A percentile compares a stretch with the other conserved stretches of the same genome.
Conservation (phyloP, 2,888 invertebrate genomes). For the Drosophila kambysellisi region DNA sequence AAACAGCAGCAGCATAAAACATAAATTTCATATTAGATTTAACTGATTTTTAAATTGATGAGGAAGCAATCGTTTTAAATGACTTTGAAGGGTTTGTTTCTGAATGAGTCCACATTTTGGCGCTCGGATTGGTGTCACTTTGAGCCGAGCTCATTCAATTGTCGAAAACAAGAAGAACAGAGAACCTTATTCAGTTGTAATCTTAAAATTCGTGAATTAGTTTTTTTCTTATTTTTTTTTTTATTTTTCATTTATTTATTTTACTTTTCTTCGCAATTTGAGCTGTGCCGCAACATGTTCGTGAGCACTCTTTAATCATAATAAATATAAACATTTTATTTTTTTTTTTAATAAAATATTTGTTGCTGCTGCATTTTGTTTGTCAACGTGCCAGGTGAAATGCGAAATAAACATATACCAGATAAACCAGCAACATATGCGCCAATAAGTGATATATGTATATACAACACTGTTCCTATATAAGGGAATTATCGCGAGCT, state of each 20-base stretch:
- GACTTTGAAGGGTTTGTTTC: neutral
- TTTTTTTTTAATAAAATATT: too few relatives aligned
- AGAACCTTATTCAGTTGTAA: constrained; percentile 25
- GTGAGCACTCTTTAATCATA: too few relatives aligned
- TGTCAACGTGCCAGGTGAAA: constrained; percentile 12
- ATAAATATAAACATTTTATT: too few relatives aligned
- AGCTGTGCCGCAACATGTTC: neutral
- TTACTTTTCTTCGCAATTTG: constrained; percentile 20
- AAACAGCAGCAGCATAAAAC: neutral
- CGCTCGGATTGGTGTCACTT: constrained; percentile 6
- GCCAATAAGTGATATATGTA: too few relatives aligned
- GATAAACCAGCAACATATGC: neutral
- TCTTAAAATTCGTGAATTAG: constrained; percentile 6
- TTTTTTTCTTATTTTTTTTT: neutral
- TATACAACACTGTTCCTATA: neutral
- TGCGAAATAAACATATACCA: neutral
- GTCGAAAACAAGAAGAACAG: neutral
- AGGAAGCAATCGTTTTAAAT: constrained; percentile 1
- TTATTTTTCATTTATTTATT: constrained; percentile 15
- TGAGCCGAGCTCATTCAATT: constrained; percentile 6
- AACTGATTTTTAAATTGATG: neutral
- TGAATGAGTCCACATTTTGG: constrained; percentile 2
- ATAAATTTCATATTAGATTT: constrained; percentile 16
- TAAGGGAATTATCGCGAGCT: neutral
- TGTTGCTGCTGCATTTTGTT: constrained; percentile 1